These are phyloP conservation scores for Coracopsis vasa DNA, from an alignment of 2,113 vertebrate genomes.

Conservation along the genomic window DNA sequence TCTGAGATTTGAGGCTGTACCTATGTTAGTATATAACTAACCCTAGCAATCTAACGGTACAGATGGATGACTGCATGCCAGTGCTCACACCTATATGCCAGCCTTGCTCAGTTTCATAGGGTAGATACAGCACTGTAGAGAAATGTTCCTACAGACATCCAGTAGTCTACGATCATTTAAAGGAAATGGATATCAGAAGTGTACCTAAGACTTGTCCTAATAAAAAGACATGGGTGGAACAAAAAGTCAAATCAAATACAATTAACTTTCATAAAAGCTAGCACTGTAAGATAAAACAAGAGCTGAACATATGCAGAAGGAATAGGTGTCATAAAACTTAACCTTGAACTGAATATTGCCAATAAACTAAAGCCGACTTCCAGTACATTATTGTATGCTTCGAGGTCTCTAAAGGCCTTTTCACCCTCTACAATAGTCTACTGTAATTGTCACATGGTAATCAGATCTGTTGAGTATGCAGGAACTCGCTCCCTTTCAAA, in stretches of 20 bases:
- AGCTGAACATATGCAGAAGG: neutral
- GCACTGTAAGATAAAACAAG: neutral
- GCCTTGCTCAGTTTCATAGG: neutral
- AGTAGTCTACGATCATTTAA: neutral
- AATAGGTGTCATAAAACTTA: neutral
- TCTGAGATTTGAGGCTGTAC: neutral
- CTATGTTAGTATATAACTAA: neutral
- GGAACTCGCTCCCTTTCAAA: constrained; percentile 53
- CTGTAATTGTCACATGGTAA: constrained; percentile 65
- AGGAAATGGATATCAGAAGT: neutral
- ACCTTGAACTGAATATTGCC: neutral
- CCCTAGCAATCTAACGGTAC: neutral
- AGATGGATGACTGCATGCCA: neutral
- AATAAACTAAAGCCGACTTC: neutral
- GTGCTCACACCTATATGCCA: accelerated
- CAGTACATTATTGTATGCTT: neutral
- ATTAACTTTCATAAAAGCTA: neutral
- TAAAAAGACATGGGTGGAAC: neutral
- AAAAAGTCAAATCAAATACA: neutral
- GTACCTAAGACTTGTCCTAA: neutral
- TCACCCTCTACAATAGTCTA: constrained; percentile 46
- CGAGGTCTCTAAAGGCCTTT: constrained; percentile 29
- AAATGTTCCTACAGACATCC: neutral
- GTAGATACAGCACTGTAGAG: neutral
- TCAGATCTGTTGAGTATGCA: constrained; percentile 58